Percentiles rank a stretch among this genome's conserved stretches.
These are phyloP conservation scores for Hyppa rectilinea DNA, from an alignment of 2,888 invertebrate genomes.

Conservation along the genomic window DNA sequence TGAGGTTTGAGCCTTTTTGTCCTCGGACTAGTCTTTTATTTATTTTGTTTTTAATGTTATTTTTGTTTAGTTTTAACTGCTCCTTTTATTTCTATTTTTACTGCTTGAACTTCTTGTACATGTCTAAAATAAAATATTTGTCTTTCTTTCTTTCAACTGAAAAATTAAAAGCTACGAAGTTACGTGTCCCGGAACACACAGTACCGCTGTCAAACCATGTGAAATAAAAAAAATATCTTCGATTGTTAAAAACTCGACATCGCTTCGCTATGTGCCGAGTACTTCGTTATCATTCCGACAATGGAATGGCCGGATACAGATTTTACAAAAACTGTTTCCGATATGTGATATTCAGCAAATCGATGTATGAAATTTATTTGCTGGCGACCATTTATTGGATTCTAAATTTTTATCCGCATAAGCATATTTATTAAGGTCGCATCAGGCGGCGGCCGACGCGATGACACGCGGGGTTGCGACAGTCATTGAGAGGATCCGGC, in stretches of 20 bases:
- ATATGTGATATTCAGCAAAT: constrained; percentile 5
- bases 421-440: too few species aligned
- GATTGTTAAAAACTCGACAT: constrained; percentile 1
- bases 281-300: neutral
- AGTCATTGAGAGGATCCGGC: too few species aligned
- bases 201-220: neutral
- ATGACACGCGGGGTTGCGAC: too few species aligned
- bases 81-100: too few species aligned
- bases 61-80: too few species aligned
- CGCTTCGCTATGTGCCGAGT: neutral
- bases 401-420: neutral
- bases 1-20: too few species aligned
- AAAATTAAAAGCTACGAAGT: neutral
- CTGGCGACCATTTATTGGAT: neutral
- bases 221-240: neutral
- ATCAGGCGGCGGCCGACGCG: too few species aligned
- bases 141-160: too few species aligned
- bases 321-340: neutral
- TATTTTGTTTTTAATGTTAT: too few species aligned
- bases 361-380: neutral
- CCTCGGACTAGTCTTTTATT: too few species aligned
- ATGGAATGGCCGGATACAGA: neutral
- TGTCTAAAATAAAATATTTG: too few species aligned
- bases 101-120: too few species aligned
- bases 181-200: neutral